Evolutionary conservation across 2,888 invertebrate genomes (phyloP), one percentile per base, ranked within the genome.

Genomic region (Acrocyrtus sp.): DNA sequence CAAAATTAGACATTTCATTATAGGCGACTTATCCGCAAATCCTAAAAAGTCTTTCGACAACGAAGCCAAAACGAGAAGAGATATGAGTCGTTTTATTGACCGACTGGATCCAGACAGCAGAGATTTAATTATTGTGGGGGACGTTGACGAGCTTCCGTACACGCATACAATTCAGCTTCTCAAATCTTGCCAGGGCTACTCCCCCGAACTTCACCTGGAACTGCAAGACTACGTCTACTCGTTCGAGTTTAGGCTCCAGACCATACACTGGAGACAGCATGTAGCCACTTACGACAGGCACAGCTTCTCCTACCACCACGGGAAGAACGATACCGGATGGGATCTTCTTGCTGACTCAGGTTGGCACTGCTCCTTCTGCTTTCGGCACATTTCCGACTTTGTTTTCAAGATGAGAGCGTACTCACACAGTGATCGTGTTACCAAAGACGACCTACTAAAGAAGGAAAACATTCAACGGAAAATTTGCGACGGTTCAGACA

Each of bases 131-230:
- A 86, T 87, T 45, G 76, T 81, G 21, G 87, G 87, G 54, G 86
- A 88, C 76, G 84, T 86, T 19, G 88, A 88, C 81, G 89, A 89
- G 78, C 86, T 91, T 70, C 87, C 89, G 17, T 88, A 89, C 72
- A 85, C 86, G 26, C 85, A 87, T 69, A 88, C 90, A n/a, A 82
- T 91, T 24, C 86, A 88, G 81, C 91, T 89, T 84, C 85, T 91
- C 41, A 90, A 90, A 83, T 86, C 88, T 66, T 90, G 91, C 83
- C 87, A 90, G 76, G 88, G 88, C 54, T 89, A 88, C 86, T 88
- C 88, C 4, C 1, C 15, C 10, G 73, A 68, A 21, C 24, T 77
- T 6, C 77, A 77, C 29, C 39, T 77, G 29, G 27, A 62, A 34
- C 41, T 75, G 56, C 24, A 41, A 12, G 57, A 77, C 19, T 77